Base-by-base conservation (phyloP, 2,888 invertebrate genomes). In the Sinodicranocentrus sp. region DNA sequence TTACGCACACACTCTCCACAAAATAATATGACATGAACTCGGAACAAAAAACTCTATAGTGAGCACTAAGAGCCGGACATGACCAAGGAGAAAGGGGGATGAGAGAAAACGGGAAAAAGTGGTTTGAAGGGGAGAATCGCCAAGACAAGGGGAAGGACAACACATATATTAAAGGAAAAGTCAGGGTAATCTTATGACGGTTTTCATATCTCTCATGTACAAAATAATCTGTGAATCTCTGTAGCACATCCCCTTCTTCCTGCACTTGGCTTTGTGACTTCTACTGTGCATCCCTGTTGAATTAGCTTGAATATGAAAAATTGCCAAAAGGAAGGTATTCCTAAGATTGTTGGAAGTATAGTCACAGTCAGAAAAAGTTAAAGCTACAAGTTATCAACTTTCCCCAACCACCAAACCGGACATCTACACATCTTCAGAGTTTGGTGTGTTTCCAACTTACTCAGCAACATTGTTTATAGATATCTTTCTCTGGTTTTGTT, bases 31-130 rank as follows among this genome's bases (percentile, higher is more conserved):
- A 71, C 61, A 43, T 65, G 72, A 72, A 59, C 70, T 25, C 52
- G n/a, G 63, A 79, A 79, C 71, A 79, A 71, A 70, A 39, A 61
- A 44, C 25, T 44, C 70, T 57, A 43, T 26, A 17, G 23, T 67
- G 28, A 48, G 15, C 15, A n/a, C 10, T 54, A 61, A 44, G 26
- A 71, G 61, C 48, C 28, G 61, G 70, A 78, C 43, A 70, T 48
- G 19, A 48, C 44, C 33, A 67, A 70, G 26, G 61, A 23, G 28
- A 25, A 33, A 19, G 52, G 21, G 19, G 21, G 57, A 39, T 25
- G 44, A 15, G 52, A 71, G 79, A 61, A 79, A 79, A 63, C 79
- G 61, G 63, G 57, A 39, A 57, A 33, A 79, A 78, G 23, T 79
- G 70, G 79, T 43, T 79, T 52, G 44, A 54, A 61, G 33, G n/a